Base-by-base conservation (phyloP, 2,797 vertebrate species). In the Hydrocynus forskahlii region DNA sequence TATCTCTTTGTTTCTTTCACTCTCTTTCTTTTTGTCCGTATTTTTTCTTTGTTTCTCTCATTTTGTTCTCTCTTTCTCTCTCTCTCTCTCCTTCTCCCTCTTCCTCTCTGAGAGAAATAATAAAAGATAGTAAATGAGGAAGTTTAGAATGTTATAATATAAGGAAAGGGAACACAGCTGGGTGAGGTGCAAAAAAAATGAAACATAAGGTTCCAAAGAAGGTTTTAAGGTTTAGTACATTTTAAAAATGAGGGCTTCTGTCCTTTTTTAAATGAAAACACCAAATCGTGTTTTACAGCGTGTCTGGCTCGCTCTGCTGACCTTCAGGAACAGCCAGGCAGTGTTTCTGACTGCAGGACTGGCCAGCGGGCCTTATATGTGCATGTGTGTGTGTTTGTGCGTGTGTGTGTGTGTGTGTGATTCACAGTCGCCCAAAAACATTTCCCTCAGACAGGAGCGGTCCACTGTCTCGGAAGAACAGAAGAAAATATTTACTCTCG, bases 401-500 rank as follows among this genome's bases (percentile, higher is more conserved):
- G n/a, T n/a, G n/a, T n/a, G n/a, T n/a, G n/a, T n/a, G n/a, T n/a
- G n/a, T n/a, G n/a, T 5, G 3, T 21, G 12, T 35, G 66, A 48
- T 21, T 48, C 66, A 14, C 43, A 70, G 68, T 50, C n/a, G 7
- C 19, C 68, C 68, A 1, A 2, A 16, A 25, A 25, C 68, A 29
- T 25, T 16, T 50, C 8, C 13, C 68, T 55, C 48, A 72, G 45
- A 52, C 68, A 73, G 3, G 52, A 45, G n/a, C 16, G 52, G 12
- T 21, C 23, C 43, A 6, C 43, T 13, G 43, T 50, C 43, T 70
- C 21, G 21, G 63, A 23, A 10, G 21, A 73, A 73, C 62, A 63
- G 38, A 73, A 38, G 29, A 64, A 50, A 68, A 38, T 71, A 59
- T 78, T 78, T 74, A 60, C 63, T 68, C 69, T 23, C 23, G 77